Conservation (phyloP, 2,888 invertebrate genomes). For the Ametastegia equiseti region DNA sequence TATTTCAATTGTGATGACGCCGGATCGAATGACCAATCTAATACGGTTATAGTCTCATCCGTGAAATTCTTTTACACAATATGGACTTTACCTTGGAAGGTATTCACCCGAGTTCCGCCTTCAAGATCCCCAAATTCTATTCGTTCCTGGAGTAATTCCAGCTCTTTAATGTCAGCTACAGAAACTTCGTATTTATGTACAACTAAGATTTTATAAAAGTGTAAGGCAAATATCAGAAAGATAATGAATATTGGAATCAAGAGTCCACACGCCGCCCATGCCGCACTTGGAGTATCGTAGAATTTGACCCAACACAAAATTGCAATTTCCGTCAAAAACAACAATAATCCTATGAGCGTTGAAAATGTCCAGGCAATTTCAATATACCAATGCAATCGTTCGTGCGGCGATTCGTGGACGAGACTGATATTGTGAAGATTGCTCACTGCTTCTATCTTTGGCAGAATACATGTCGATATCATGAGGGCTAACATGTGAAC, state of each 20-base stretch:
- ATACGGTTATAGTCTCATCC: too few species aligned
- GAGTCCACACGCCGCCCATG: slow-evolving; percentile 93
- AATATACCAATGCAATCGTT: slow-evolving; percentile 94
- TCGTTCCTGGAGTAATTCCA: slow-evolving; percentile 91
- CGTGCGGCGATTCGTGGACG: slow-evolving; percentile 93
- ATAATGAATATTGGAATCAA: slow-evolving; percentile 95
- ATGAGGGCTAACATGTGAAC: slow-evolving; percentile 98
- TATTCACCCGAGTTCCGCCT: too few species aligned
- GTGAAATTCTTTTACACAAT: too few species aligned
- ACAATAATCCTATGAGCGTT: slow-evolving; percentile 93
- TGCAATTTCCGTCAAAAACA: slow-evolving; percentile 96
- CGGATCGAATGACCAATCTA: too few species aligned
- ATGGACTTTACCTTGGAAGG: too few species aligned
- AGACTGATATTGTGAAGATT: slow-evolving; percentile 92
- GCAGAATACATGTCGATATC: slow-evolving; percentile 99
- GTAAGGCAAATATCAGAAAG: slow-evolving; percentile 95
- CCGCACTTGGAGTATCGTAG: slow-evolving; percentile 90
- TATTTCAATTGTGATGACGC: too few species aligned
- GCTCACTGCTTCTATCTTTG: slow-evolving; percentile 98
- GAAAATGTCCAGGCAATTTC: slow-evolving; percentile 99
- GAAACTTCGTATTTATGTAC: slow-evolving; percentile 95
- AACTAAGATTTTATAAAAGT: slow-evolving; percentile 96
- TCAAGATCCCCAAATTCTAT: slow-evolving; percentile 87
- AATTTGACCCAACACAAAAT: slow-evolving; percentile 99
- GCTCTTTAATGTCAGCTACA: slow-evolving; percentile 88